phyloP scores from a whole-genome alignment of 2,113 vertebrate genomes.

The Oncorhynchus masou region DNA sequence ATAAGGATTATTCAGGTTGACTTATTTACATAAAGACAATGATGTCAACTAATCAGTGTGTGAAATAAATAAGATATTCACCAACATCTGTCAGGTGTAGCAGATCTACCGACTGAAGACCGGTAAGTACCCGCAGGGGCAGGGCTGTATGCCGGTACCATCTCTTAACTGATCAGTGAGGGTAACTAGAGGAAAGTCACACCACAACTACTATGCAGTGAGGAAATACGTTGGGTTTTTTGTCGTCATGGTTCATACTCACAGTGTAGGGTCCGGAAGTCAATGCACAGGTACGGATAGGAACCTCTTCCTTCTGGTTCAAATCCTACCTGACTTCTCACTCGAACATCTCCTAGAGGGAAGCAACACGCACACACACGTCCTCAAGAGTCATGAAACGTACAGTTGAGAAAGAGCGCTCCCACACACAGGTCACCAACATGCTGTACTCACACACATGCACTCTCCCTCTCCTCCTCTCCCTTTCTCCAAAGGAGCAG shows the following conservation, averaged over 20 bases:
- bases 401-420: not conserved
- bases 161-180: not conserved
- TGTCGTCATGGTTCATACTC: slow-evolving; percentile 72
- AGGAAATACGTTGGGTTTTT: too few species aligned
- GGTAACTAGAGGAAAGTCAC: not conserved
- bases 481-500: not conserved
- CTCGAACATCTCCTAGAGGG: slow-evolving; percentile 99
- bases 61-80: slow-evolving; percentile 25
- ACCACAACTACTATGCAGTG: too few species aligned
- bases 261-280: slow-evolving; percentile 99
- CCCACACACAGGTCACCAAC: not conserved
- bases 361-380: slow-evolving; percentile 67
- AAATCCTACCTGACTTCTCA: slow-evolving; percentile 98
- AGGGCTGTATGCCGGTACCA: too few species aligned
- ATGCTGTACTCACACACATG: not conserved
- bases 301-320: slow-evolving; percentile 97
- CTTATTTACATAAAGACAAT: too few species aligned
- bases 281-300: slow-evolving; percentile 95
- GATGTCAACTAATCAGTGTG: slow-evolving; percentile 15
- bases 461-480: not conserved
- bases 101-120: too few species aligned
- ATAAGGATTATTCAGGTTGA: too few species aligned
- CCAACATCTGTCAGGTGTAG: slow-evolving; percentile 5
- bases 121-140: too few species aligned
- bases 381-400: slow-evolving; percentile 71